Evolutionary conservation across 2,888 invertebrate genomes (phyloP), one percentile per base, ranked within the genome.

Genomic region (Drosophila acutilabella): DNA sequence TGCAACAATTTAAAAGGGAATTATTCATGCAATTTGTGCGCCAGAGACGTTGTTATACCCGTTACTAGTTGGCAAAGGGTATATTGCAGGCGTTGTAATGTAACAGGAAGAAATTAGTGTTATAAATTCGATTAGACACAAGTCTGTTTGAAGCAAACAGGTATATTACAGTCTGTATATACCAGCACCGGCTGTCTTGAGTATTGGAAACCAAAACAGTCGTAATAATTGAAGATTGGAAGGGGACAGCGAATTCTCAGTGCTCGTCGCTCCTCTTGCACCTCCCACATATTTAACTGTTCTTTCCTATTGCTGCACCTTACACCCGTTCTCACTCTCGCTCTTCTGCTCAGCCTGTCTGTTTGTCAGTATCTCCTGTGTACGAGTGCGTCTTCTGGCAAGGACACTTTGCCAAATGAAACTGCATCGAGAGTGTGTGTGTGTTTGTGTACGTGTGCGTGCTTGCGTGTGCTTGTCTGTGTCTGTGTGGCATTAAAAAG

Each of bases 21-120:
- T 85, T 89, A 87, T 89, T 87, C 88, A 88, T 88, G 89, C 86
- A 89, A 86, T 89, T 86, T 86, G 88, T 71, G 77, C 74, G 64
- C 38, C 36, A 57, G 50, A 58, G 56, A 47, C 18, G 57, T 14
- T 36, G 33, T 7, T 36, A n/a, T 18, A 36, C 36, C 36, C 36
- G 36, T 11, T 36, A 13, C 4, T 36, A 4, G 36, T 36, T 36
- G 13, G 4, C 4, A 13, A 13, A 1, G 36, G 36, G 36, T 36
- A 36, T 13, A 1, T 4, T 36, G 2, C 11, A 4, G 13, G 47
- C 7, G 7, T 8, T 30, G 30, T 30, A 30, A 26, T 26, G 5
- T 23, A 23, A 26, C 6, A 30, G 30, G 8, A 8, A 30, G 30
- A 7, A 14, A 10, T 38, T n/a, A 40, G 58, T 20, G 60, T 60